Base-by-base conservation (phyloP, 37 sponge, comb jelly and placozoan species). In the Theonella swinhoei region DNA sequence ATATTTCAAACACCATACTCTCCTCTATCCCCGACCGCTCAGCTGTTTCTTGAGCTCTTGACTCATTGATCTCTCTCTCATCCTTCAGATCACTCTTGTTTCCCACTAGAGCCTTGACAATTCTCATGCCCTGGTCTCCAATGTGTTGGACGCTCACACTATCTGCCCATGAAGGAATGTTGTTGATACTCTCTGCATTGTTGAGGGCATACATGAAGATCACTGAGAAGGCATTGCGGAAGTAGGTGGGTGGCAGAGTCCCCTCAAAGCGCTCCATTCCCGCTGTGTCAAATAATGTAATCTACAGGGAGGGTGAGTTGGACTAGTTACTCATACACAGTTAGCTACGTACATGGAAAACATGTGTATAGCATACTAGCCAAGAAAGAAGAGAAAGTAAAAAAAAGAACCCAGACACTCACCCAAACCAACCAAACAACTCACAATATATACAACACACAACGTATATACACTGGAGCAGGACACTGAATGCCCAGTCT, bases 191-290 rank as follows among this genome's bases (percentile, higher is more conserved):
- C 32, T 87, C 88, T 4, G 20, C 19, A 38, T 74, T 75, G 31
- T 62, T 83, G 29, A 91, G 25, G 63, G 88, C 60, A 59, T 87
- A 87, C 31, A 91, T 87, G 28, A 87, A 79, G 1, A 91, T 74
- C 28, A 91, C 79, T 8, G 76, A 83, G 68, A 65, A 82, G 40
- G 92, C 88, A 34, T 67, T n/a, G 14, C 88, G 64, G 84, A 91
- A 87, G 70, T 91, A 91, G 0, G 85, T 91, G 17, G 92, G 92
- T n/a, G 92, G 92, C 14, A 91, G 39, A 0, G 92, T 91, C 0
- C 75, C 78, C 30, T 78, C 74, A 61, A 75, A 80, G 22, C 88
- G 72, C 75, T 91, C 92, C 88, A 91, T 87, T 0, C 92, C 92
- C 7, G 92, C 92, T 42, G 92, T 91, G 77, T 91, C 92, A 75